phyloP scores from a whole-genome alignment of 2,113 vertebrate species.

The Ceratotherium simum region DNA sequence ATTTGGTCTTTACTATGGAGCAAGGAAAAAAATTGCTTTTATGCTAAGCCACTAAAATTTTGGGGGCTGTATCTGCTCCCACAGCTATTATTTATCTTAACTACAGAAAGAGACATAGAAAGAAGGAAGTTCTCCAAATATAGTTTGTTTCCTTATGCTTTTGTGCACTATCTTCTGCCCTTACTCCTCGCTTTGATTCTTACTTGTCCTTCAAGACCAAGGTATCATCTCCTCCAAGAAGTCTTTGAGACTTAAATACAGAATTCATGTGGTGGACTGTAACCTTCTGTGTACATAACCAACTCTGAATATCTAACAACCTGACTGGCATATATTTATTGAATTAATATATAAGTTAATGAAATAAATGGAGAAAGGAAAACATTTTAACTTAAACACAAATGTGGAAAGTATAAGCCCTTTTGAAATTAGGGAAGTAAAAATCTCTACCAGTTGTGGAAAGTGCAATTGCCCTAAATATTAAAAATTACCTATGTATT shows the following conservation, averaged over 20 bases:
- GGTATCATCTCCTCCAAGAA: background rate
- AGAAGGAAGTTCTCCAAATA: background rate
- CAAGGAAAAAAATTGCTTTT: background rate
- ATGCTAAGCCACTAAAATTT: background rate
- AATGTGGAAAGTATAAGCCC: background rate
- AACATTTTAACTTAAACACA: background rate
- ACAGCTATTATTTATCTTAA: background rate
- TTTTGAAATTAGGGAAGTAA: constrained; percentile 17
- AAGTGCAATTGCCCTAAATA: background rate
- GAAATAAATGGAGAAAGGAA: background rate
- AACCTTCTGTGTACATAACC: background rate
- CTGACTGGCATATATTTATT: background rate
- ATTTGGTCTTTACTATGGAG: background rate
- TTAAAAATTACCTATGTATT: background rate
- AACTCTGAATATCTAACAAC: background rate
- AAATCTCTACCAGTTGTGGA: background rate
- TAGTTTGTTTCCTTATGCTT: background rate
- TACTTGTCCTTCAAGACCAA: background rate
- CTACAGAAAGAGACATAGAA: background rate
- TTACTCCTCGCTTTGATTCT: background rate
- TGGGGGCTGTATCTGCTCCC: background rate
- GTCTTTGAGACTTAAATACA: background rate
- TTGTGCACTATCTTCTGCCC: background rate
- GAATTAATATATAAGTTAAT: background rate
- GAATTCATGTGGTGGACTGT: background rate